Evolutionary conservation across 2,113 vertebrate genomes (phyloP), one percentile per base, ranked within the genome.

Genomic region (Malurus cyaneus): DNA sequence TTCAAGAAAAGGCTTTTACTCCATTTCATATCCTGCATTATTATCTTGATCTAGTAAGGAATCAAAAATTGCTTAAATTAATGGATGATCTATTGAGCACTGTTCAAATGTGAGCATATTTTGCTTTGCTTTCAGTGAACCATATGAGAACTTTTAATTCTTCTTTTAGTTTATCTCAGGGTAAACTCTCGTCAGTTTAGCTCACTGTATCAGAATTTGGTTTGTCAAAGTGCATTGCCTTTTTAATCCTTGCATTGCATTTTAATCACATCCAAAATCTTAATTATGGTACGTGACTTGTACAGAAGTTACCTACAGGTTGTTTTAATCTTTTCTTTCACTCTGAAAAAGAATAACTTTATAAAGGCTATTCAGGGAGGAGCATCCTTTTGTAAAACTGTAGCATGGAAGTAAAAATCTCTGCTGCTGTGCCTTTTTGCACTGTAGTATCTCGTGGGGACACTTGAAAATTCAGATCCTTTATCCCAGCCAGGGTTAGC

Each of bases 231-330:
- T 41, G 36, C 18, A 18, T 52, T 78, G 36, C 21, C 14, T 83
- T 77, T 92, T 50, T 74, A 60, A 59, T 82, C 50, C 14, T 18
- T 32, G 31, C 16, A 41, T 9, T 59, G 24, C 10, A 20, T 93
- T 83, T 71, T 62, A 62, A 77, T 80, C 64, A 41, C 18, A 14
- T 90, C 24, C 53, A 60, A 50, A 84, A 86, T 81, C 69, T 82
- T 72, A 79, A 53, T 60, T 79, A 29, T 7, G 28, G 20, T 36
- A 46, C 0, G 0, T 5, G 5, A 56, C 23, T 52, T 60, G 3
- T 44, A 25, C 8, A 39, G 11, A 80, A 86, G 15, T 56, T 66
- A 28, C 46, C 39, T 70, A 21, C 16, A 53, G 18, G n/a, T 56
- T 80, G 18, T 52, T 83, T 67, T 88, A 41, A 46, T 79, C 4